Evolutionary conservation across 2,888 invertebrate genomes (phyloP), one percentile per base, ranked within the genome.

Genomic region (Hyalella azteca): DNA sequence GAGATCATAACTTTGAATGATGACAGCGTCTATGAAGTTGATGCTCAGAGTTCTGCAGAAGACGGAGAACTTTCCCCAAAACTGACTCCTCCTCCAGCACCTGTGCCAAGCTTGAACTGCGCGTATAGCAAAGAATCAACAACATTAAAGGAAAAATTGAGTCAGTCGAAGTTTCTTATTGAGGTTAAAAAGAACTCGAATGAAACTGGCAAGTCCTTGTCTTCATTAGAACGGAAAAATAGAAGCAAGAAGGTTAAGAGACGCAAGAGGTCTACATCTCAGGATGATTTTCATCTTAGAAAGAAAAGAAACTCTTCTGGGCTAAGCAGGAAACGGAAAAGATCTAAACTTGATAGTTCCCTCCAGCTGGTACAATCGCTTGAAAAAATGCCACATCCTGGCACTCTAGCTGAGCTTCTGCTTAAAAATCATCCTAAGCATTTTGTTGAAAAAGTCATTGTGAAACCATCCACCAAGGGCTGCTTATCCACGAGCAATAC

Each of bases 1-100:
- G 66, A 66, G n/a, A 29, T 66, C 2, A 66, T 66, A 15, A 66
- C 66, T 19, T 66, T 66, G 66, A 66, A 36, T 32, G 66, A 66
- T 66, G 59, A 59, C 13, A 66, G 66, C 36, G 36, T 32, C 4
- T n/a, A 66, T 66, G 66, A 66, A 29, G 36, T 5, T 22, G 19
- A 36, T 3, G 29, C 26, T 26, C 36, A 66, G 2, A 66, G 66
- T 36, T 29, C 13, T 22, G 66, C n/a, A 66, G 66, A 66, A 36
- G 66, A 66, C 7, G 66, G 66, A 66, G 39, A 66, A 19, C 4
- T 66, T 15, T 29, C 29, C 36, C 36, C 66, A 22, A 36, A 36
- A 15, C 4, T 11, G 36, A 36, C 66, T 29, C 36, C 66, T 66
- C 66, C 66, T 29, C 13, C 36, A 36, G 19, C 32, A 66, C 2